Conservation (phyloP, 1,140 invertebrate species). For the Limonius californicus region DNA sequence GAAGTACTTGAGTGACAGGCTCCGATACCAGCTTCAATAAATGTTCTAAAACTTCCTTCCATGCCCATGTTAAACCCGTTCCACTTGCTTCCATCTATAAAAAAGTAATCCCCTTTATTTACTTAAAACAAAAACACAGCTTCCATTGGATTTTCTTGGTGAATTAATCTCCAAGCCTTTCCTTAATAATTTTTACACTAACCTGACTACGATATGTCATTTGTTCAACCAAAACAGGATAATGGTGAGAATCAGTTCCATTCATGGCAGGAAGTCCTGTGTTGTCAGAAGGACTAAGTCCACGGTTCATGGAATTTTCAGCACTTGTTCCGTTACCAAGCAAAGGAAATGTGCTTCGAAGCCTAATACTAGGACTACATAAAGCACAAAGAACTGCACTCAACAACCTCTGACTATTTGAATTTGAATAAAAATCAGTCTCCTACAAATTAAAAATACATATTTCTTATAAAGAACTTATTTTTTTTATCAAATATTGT, state of each 20-base stretch:
- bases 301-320: conserved; percentile 54
- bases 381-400: conserved; percentile 79
- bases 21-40: conserved; percentile 77
- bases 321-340: conserved; percentile 48
- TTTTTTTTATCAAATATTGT: conserved; percentile 24
- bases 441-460: conserved; percentile 31
- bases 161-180: background rate
- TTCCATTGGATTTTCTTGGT: too few species aligned
- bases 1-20: conserved; percentile 62
- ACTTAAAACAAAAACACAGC: too few species aligned
- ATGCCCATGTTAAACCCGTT: conserved; percentile 60
- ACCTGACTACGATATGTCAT: conserved; percentile 73
- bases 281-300: conserved; percentile 66
- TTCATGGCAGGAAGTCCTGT: conserved; percentile 66
- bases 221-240: conserved; percentile 77
- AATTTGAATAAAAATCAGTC: conserved; percentile 26
- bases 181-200: too few species aligned
- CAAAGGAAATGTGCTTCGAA: conserved; percentile 75
- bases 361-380: conserved; percentile 71
- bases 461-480: background rate
- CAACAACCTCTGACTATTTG: conserved; percentile 63
- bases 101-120: too few species aligned
- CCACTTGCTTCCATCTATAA: conserved; percentile 53
- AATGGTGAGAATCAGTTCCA: conserved; percentile 67
- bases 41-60: conserved; percentile 79